Conservation (phyloP, 2,888 invertebrate species). For the Keiferia lycopersicella region DNA sequence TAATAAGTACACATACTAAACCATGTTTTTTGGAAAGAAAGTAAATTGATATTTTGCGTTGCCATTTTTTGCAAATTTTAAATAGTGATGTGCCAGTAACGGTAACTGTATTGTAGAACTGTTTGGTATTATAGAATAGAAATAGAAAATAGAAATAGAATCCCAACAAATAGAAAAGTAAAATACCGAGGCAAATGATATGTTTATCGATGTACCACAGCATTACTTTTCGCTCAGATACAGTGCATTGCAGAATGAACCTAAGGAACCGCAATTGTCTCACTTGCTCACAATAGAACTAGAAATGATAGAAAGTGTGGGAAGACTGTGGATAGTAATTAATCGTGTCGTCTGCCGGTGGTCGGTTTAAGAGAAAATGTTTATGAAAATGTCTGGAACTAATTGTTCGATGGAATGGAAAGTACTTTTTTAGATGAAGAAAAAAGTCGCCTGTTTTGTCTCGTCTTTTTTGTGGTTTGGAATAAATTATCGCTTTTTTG, state of each 20-base stretch:
- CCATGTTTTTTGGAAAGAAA: no score
- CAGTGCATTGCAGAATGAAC: slow-evolving; percentile 4
- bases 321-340: slow-evolving; percentile 47
- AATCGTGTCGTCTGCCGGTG: slow-evolving; percentile 35
- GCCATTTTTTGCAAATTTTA: no score
- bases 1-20: no score
- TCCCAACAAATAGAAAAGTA: no score
- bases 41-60: no score
- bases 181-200: no score
- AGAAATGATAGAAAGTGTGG: slow-evolving; percentile 80
- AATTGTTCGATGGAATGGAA: slow-evolving; percentile 13
- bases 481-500: not conserved
- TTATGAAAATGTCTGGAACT: slow-evolving; percentile 39
- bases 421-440: not conserved
- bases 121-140: no score
- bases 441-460: slow-evolving; percentile 11
- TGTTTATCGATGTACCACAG: no score
- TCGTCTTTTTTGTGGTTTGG: not conserved
- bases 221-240: no score
- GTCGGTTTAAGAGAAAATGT: slow-evolving; percentile 42
- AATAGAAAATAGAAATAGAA: no score
- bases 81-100: no score
- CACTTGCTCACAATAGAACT: slow-evolving; percentile 66
- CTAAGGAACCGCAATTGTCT: slow-evolving; percentile 62
- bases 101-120: no score